Evolutionary conservation across 2,797 vertebrate species (phyloP), one percentile per base, ranked within the genome.

Genomic region (Cephalopachus bancanus): DNA sequence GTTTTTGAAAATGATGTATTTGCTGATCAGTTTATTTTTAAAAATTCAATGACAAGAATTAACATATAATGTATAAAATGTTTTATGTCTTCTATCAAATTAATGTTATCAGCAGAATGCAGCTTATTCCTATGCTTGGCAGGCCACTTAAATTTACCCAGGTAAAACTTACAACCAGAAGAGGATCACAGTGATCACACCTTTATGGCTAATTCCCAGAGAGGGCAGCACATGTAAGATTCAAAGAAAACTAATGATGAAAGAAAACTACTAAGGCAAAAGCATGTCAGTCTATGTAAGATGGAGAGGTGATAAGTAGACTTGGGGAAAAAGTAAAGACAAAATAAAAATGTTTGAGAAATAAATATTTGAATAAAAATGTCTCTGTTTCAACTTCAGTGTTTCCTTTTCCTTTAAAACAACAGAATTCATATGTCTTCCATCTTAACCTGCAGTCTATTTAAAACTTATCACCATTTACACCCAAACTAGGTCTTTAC

Each of bases 1-100:
- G 33, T 30, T 94, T 95, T 88, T 75, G 2, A 92, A 95, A 87
- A 83, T 44, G 53, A 84, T 30, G 4, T 30, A 87, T 44, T 83
- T 89, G 55, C 49, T 72, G n/a, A 83, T 88, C 55, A 80, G 75
- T 33, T 59, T 81, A 80, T 55, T 86, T 86, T 57, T 49, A 65
- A 51, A 93, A 60, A 1, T 91, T 76, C 26, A 75, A 44, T 69
- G 8, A 60, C 5, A 90, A 72, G 12, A 86, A 94, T 28, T 74
- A 59, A 91, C 57, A 55, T 9, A 10, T 9, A 10, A 74, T 72
- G 44, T 74, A 3, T 1, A 37, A 72, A 62, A 37, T 17, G 3
- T 65, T 83, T 57, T 84, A 1, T 53, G 74, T 72, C 57, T 88
- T 78, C n/a, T 83, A 55, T 1, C 57, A 85, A 84, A 60, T 49